phyloP scores from a whole-genome alignment of 2,797 vertebrate species.

The Staurois parvus region DNA sequence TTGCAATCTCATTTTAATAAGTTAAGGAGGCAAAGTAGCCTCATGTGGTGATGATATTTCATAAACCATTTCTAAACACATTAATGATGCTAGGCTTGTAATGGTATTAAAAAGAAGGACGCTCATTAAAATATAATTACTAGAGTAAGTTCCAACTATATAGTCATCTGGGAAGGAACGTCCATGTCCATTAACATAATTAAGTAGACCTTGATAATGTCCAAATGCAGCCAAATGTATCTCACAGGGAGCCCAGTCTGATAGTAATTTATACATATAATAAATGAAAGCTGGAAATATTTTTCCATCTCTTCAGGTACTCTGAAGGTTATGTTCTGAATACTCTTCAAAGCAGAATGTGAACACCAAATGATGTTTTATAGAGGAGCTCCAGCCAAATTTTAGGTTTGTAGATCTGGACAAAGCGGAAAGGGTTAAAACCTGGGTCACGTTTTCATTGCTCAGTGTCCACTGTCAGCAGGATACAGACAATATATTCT shows the following conservation, averaged over 20 bases:
- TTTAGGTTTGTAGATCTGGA: no score
- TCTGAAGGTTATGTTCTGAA: not conserved
- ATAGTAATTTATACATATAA: not conserved
- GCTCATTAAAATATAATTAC: conserved; percentile 57
- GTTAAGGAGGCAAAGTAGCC: conserved; percentile 42
- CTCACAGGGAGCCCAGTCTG: not conserved
- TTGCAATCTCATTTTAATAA: conserved; percentile 44
- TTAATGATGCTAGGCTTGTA: conserved; percentile 18
- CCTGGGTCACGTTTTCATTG: no score
- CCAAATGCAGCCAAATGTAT: conserved; percentile 7
- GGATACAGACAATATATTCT: no score
- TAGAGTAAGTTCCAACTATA: not conserved
- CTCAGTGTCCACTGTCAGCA: no score
- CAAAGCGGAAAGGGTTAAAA: no score
- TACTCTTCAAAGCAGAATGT: not conserved
- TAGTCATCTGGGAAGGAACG: conserved; percentile 13
- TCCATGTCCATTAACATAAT: conserved; percentile 32
- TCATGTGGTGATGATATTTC: conserved; percentile 37
- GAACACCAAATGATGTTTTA: no score
- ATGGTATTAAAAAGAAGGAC: conserved; percentile 32
- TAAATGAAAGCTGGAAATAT: not conserved
- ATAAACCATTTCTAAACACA: conserved; percentile 29
- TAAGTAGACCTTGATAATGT: conserved; percentile 40
- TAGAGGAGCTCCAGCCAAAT: no score
- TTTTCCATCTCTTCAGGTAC: no score